Base-by-base conservation (phyloP, 2,113 vertebrate genomes). In the Petaurus breviceps region DNA sequence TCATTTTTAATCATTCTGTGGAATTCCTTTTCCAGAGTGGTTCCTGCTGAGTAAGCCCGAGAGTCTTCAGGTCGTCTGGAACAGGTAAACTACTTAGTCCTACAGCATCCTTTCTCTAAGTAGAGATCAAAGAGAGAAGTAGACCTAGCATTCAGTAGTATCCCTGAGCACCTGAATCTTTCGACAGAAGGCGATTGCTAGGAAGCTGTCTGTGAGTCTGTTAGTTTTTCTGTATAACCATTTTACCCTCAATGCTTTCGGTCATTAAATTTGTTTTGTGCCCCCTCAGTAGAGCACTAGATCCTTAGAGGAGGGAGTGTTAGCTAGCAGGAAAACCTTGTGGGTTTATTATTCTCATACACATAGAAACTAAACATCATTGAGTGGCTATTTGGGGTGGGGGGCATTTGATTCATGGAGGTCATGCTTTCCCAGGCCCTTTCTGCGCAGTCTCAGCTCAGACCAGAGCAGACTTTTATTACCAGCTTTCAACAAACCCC, bases 41-140 rank as follows among this genome's bases (percentile, higher is more conserved):
- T 98, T 99, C 94, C 96, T 96, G 94, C 97, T 98, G 92, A 98
- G 98, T 22, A 98, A 99, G 95, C 98, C 98, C 89, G 99, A 98
- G 95, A 98, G 98, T 90, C 98, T 99, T 93, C 95, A 90, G 97
- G 98, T 98, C 12, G 96, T 99, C 95, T 99, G 99, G 99, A 99
- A 99, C 98, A 99, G 99, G 99, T 99, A 98, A 99, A 96, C 90
- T 57, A 5, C 43, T 19, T 52, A 52, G 16, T 52, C 16, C 14
- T 61, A 46, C 51, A 55, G 91, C 91, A 92, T 43, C 46, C 24
- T 55, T 0, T 94, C 46, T 49, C n/a, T 84, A 92, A 54, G 57
- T 8, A 92, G 22, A 26, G 51, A 84, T 6, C 77, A 50, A 24
- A 51, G 51, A 47, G 31, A 25, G 0, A 1, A 11, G 51, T 37